Base-by-base conservation (phyloP, 2,113 vertebrate species). In the Proterorhinus semilunaris region DNA sequence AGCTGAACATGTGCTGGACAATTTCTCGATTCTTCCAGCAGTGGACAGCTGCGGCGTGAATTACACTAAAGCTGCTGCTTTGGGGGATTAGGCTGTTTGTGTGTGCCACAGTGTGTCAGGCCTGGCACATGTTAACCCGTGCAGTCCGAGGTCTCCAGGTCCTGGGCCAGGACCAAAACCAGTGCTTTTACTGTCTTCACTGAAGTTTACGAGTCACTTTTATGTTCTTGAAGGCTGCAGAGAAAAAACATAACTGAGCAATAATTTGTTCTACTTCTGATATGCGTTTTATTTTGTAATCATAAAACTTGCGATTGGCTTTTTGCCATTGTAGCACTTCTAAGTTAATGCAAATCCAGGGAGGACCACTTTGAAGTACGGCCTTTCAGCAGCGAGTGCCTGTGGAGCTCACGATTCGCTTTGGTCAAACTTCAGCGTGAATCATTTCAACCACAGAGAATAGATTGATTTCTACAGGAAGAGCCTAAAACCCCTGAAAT, bases 391-490 rank as follows among this genome's bases (percentile, higher is more conserved):
- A 91, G 85, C 89, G 82, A 93, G 93, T 90, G 87, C 89, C 90
- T 92, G 87, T 91, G 88, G 89, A 91, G 90, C 84, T 88, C 87
- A 85, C 80, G 87, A 94, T 94, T 94, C 87, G 91, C 92, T 93
- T 87, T 82, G 90, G 90, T 92, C 90, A 76, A 92, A 94, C 91
- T 93, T 93, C 85, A 93, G 91, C 84, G 83, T 94, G 94, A 96
- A 96, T 96, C 90, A 93, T 93, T 94, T 94, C 90, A 89, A 93
- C 91, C 93, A 93, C 93, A 92, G 92, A 95, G 93, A 94, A 94
- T 91, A 94, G 94, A 95, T 91, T 95, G 94, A 95, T 95, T 95
- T 95, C 92, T 92, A 95, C 94, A 98, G 95, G 95, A 98, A 98
- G 94, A 95, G 64, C 86, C 92, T 94, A 95, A 96, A 91, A 86